Conservation (phyloP, 2,888 invertebrate species). For the Eupeodes latifasciatus region DNA sequence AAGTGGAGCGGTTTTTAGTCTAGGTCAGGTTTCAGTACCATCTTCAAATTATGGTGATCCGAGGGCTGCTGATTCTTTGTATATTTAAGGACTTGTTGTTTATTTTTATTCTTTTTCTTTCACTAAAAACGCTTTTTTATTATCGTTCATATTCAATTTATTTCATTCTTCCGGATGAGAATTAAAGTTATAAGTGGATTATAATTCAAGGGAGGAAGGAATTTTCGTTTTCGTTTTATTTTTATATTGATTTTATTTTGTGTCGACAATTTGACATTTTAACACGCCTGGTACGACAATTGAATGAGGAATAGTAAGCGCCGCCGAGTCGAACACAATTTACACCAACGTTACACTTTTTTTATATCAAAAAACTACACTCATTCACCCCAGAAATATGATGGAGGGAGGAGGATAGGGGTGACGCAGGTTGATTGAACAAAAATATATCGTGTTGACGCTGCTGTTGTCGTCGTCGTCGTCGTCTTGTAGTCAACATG, state of each 20-base stretch:
- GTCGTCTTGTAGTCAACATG: constrained; percentile 9
- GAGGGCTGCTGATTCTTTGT: not conserved
- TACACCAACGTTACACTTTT: constrained; percentile 26
- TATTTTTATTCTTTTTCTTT: not conserved
- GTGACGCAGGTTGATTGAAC: not conserved
- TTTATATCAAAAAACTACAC: not conserved
- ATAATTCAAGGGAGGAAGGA: constrained; percentile 68
- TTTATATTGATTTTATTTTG: constrained; percentile 67
- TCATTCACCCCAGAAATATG: not conserved
- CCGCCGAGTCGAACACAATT: constrained; percentile 5
- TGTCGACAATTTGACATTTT: constrained; percentile 20
- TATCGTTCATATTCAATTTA: constrained; percentile 57
- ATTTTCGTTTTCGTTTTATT: not conserved
- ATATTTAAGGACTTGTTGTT: constrained; percentile 18
- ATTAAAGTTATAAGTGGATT: constrained; percentile 72
- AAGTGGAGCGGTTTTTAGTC: constrained; percentile 4
- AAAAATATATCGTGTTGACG: constrained; percentile 16
- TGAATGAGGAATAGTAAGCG: not conserved
- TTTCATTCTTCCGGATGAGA: constrained; percentile 55
- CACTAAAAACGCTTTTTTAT: constrained; percentile 50
- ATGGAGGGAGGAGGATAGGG: not conserved
- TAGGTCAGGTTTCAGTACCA: constrained; percentile 30
- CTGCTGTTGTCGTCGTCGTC: not conserved
- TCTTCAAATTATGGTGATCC: constrained; percentile 6
- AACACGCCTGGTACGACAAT: constrained; percentile 2